Base-by-base conservation (phyloP, 2,113 vertebrate genomes). In the Lamprologus ornatipinnis region DNA sequence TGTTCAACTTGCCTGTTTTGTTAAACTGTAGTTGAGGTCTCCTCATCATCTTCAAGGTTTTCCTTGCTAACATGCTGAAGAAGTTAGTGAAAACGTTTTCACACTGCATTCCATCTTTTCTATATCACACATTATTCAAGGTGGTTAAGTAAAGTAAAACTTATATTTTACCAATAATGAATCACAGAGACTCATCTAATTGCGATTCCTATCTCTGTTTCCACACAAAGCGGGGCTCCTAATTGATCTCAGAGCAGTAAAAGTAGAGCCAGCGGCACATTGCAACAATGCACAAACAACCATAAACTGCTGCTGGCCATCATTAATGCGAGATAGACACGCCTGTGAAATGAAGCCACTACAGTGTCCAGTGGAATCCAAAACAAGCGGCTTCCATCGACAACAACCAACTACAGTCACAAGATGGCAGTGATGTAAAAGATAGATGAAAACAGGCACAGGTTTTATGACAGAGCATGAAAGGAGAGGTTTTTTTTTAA, bases 401-500 rank as follows among this genome's bases (percentile, higher is more conserved):
- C 60, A 65, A 65, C 19, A 65, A 65, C 60, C 19, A 65, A 65
- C 60, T 65, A 65, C 33, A 65, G 19, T n/a, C 33, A 37, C 33
- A 37, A 65, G 60, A 65, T 65, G 33, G 33, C 19, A 65, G 60
- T 65, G 60, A 65, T 21, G 17, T 65, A 65, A 65, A 37, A 65
- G 60, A 63, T 7, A 33, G 58, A 65, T 12, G 31, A 65, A 65
- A 65, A 65, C 60, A 37, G 31, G 17, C 6, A 65, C 60, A 37
- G 60, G 31, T n/a, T 37, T 65, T 65, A 65, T 65, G 33, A 21
- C 60, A 37, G 60, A n/a, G 60, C 10, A 37, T 65, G 60, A 65
- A 37, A n/a, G 19, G 17, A n/a, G 58, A 63, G 9, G 9, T 0
- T 4, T 35, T 35, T 19, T 17, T 31, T 12, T 1, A 0, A 1